Conservation (phyloP, 2,113 vertebrate species). For the Odocoileus hemionus region DNA sequence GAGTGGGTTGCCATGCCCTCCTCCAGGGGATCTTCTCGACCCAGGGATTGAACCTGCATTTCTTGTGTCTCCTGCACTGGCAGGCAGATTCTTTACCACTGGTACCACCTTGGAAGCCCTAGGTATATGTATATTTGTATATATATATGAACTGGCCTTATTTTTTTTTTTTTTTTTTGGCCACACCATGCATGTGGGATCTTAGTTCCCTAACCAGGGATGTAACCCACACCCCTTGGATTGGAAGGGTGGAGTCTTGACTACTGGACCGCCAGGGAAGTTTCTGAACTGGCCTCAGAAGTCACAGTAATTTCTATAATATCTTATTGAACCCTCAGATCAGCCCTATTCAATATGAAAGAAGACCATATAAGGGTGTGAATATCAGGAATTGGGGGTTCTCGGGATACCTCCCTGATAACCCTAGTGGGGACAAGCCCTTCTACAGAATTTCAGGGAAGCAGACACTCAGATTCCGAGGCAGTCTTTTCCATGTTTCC, state of each 20-base stretch:
- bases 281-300: neutral
- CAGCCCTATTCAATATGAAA: neutral
- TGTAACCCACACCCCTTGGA: neutral
- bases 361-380: neutral
- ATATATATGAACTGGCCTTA: neutral
- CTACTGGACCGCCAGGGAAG: neutral
- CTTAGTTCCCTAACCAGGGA: neutral
- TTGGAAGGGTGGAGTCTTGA: neutral
- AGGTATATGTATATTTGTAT: neutral
- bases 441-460: constrained; percentile 12
- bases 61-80: neutral
- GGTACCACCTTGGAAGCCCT: neutral
- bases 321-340: neutral
- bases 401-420: neutral
- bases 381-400: neutral
- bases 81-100: neutral
- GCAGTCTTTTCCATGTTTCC: constrained; percentile 33
- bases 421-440: neutral
- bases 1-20: neutral
- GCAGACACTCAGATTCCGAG: constrained; percentile 33
- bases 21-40: neutral
- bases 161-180: neutral
- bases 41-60: neutral
- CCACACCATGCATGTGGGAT: neutral
- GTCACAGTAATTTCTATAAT: neutral